phyloP scores from a whole-genome alignment of 1,140 invertebrate genomes.

The Magallana angulata region DNA sequence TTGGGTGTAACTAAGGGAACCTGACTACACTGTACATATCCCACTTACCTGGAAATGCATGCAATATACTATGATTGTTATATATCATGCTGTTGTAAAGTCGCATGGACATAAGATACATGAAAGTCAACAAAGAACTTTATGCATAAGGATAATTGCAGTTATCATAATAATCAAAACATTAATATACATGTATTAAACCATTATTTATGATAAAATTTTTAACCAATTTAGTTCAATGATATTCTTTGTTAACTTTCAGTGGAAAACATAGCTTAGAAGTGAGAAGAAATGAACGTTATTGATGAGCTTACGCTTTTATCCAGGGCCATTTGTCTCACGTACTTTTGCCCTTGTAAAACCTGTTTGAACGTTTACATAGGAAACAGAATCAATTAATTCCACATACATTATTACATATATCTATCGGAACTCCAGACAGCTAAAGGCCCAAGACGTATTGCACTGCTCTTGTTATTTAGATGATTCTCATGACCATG shows the following conservation, averaged over 20 bases:
- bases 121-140: constrained; percentile 4
- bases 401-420: not conserved
- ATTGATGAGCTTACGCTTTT: constrained; percentile 42
- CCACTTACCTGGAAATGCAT: constrained; percentile 35
- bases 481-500: not conserved
- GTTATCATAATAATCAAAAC: not conserved
- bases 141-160: too few species aligned
- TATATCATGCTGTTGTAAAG: not conserved
- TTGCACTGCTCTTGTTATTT: constrained; percentile 1
- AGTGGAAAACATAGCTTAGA: not conserved
- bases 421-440: not conserved
- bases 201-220: too few species aligned
- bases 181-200: not conserved
- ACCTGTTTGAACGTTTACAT: constrained; percentile 54
- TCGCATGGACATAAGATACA: not conserved
- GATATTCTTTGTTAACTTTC: not conserved
- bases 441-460: constrained; percentile 24
- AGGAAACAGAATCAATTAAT: not conserved
- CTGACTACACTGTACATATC: not conserved
- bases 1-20: not conserved
- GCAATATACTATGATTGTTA: constrained; percentile 16
- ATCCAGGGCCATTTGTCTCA: constrained; percentile 47
- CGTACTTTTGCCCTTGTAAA: constrained; percentile 65
- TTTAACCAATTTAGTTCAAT: not conserved
- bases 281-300: not conserved